Base-by-base conservation (phyloP, 2,797 vertebrate species). In the Pelobates cultripes region DNA sequence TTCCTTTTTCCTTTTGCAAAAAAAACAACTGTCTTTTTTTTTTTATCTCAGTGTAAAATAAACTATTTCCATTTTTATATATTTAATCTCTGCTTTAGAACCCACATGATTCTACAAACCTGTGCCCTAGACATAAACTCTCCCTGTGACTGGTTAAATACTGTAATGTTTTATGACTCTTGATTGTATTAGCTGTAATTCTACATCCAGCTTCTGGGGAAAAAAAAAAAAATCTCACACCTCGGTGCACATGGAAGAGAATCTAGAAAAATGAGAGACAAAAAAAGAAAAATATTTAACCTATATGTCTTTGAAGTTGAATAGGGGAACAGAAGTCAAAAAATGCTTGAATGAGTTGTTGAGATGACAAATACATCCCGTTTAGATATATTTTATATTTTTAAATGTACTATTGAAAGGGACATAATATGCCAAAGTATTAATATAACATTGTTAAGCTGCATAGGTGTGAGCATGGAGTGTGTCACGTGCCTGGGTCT, bases 191-290 rank as follows among this genome's bases (percentile, higher is more conserved):
- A 43, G 55, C 55, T 77, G 43, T 71, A 81, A 72, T 76, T 77
- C 44, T 41, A 6, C 14, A 41, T 76, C 61, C 43, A 63, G 57
- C 57, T 71, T 71, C 44, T 71, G 68, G 67, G 47, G 40, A 69
- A 75, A 77, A 51, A 67, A 71, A 43, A 41, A 55, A 71, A 42
- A 55, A 71, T 82, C 68, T 77, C 80, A 82, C 69, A 44, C 68
- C 63, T 82, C 57, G 72, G 60, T 41, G 44, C 57, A 72, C 80
- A 66, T 15, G 75, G 12, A 66, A 28, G 67, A 44, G 41, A 70
- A 66, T 43, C 43, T 43, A 47, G 10, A 76, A 51, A 51, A 51
- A 51, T 69, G 12, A 70, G 14, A 70, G 28, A 12, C 10, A 10
- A 51, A 10, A 51, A 51, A 51, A 51, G 47, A 51, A 10, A 51